These are phyloP conservation scores for Channa argus DNA, from an alignment of 2,113 vertebrate genomes.

Conservation along the genomic window DNA sequence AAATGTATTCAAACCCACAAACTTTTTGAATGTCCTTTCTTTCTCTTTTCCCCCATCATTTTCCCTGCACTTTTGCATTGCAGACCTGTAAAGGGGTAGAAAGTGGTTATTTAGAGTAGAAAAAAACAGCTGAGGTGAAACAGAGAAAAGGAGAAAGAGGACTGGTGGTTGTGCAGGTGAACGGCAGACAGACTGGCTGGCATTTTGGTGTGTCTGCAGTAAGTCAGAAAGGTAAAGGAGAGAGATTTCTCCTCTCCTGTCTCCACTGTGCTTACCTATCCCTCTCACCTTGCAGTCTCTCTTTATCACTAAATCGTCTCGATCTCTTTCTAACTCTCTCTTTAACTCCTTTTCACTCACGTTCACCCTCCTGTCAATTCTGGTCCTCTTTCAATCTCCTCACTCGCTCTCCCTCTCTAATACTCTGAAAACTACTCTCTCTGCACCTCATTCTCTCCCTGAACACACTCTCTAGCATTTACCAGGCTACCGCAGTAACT, in stretches of 20 bases:
- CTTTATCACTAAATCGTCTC: conserved; percentile 77
- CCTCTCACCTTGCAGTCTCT: conserved; percentile 66
- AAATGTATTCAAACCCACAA: background rate
- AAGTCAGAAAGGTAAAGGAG: conserved; percentile 45
- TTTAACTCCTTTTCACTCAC: conserved; percentile 78
- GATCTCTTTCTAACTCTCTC: conserved; percentile 76
- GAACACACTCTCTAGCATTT: conserved; percentile 69
- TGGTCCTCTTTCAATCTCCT: conserved; percentile 78
- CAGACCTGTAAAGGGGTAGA: background rate
- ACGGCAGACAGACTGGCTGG: conserved; percentile 13
- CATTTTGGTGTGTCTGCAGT: conserved; percentile 29
- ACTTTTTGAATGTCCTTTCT: conserved; percentile 1
- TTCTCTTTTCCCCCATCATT: background rate
- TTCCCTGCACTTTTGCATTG: background rate
- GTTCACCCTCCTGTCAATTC: conserved; percentile 77
- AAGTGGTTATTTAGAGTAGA: background rate
- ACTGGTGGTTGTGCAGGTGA: background rate
- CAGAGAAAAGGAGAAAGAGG: background rate
- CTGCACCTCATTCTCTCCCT: conserved; percentile 76
- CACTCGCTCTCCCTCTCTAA: conserved; percentile 71
- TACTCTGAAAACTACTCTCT: conserved; percentile 76
- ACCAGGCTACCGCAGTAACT: conserved; percentile 72
- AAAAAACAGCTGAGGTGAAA: background rate
- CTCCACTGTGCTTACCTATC: conserved; percentile 57
- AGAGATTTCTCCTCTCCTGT: conserved; percentile 44